A percentile compares a stretch with the other conserved stretches of the same genome.
Evolutionary conservation across 2,888 invertebrate species (phyloP).

Genomic region (Athetis lepigone): DNA sequence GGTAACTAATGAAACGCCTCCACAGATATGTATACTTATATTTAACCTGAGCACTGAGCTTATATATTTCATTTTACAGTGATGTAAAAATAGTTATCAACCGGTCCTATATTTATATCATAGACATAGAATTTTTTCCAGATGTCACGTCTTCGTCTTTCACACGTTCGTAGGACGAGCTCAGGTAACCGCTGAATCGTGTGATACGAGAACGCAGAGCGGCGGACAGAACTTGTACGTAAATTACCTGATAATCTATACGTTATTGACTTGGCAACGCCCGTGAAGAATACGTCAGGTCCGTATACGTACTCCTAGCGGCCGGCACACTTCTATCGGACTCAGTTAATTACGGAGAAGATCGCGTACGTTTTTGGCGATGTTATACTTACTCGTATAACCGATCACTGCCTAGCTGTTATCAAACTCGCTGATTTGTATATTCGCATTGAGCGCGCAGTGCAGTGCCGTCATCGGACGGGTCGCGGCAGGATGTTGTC

Average conservation of each 20-base stretch:
- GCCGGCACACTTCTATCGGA: conserved; percentile 77
- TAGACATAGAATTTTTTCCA: conserved; percentile 73
- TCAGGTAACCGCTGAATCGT: conserved; percentile 74
- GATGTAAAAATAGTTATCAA: conserved; percentile 83
- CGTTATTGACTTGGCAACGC: conserved; percentile 80
- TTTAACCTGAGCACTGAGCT: conserved; percentile 69
- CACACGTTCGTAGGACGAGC: conserved; percentile 70
- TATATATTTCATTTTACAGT: conserved; percentile 72
- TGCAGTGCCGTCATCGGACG: conserved; percentile 83
- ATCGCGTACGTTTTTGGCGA: conserved; percentile 79
- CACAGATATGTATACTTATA: conserved; percentile 48
- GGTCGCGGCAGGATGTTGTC: conserved; percentile 88
- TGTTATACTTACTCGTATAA: conserved; percentile 77
- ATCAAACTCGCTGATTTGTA: conserved; percentile 85
- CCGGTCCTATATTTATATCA: conserved; percentile 76
- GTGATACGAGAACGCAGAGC: conserved; percentile 45
- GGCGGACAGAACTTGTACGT: conserved; percentile 57
- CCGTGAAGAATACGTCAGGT: conserved; percentile 78
- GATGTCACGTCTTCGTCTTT: conserved; percentile 80
- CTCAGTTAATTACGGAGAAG: conserved; percentile 81
- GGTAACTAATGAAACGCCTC: conserved; percentile 30
- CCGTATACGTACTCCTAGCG: conserved; percentile 73
- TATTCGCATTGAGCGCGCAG: conserved; percentile 84
- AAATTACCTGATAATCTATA: conserved; percentile 75
- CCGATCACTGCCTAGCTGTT: conserved; percentile 81